A percentile compares a stretch with the other conserved stretches of the same genome.
Conservation (phyloP, 2,888 invertebrate species). For the Meiosimyza platycephala region DNA sequence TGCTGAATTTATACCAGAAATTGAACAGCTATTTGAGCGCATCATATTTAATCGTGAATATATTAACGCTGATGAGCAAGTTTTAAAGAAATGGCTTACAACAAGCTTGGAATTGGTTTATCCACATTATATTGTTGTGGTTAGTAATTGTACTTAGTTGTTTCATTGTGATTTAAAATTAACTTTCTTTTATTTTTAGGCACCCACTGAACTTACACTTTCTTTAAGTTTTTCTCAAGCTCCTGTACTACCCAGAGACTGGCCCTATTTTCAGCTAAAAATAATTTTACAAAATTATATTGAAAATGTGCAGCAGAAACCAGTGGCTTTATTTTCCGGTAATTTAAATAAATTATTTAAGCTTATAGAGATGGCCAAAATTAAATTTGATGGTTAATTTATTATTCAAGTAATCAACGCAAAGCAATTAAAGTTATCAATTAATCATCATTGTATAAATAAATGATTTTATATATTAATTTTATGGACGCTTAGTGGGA, state of each 20-base stretch:
- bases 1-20: constrained; percentile 71
- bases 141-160: constrained; percentile 47
- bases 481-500: not conserved
- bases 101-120: constrained; percentile 68
- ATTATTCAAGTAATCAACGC: not conserved
- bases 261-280: constrained; percentile 80
- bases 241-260: constrained; percentile 80
- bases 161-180: not conserved
- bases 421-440: not conserved
- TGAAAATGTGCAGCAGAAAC: constrained; percentile 56
- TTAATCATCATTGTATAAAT: not conserved
- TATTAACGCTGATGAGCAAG: constrained; percentile 69
- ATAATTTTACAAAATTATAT: constrained; percentile 61
- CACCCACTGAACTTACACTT: constrained; percentile 66
- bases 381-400: too few species aligned
- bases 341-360: constrained; percentile 24
- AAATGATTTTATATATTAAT: not conserved
- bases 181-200: constrained; percentile 45
- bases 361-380: not conserved
- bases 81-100: constrained; percentile 70
- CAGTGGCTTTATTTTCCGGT: constrained; percentile 50
- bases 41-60: constrained; percentile 74
- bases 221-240: constrained; percentile 70
- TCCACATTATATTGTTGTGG: constrained; percentile 65
- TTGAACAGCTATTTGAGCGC: constrained; percentile 71